Base-by-base conservation (phyloP, 2,888 invertebrate species). In the Acleris cristana region DNA sequence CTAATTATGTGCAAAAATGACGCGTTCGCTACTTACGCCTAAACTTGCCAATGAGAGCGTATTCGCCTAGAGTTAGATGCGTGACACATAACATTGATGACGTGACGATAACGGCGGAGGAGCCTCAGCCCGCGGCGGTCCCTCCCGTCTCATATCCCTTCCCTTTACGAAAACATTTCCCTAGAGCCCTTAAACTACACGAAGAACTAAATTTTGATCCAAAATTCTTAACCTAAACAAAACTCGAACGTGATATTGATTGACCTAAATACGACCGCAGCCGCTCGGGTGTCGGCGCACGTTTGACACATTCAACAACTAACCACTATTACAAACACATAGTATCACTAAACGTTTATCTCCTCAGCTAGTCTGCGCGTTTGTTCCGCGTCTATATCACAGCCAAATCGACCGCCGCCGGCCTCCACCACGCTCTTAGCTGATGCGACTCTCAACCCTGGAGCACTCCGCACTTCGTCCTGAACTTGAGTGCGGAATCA, bases 361-460 rank as follows among this genome's bases (percentile, higher is more conserved):
- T 71, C 70, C 70, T 76, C 76, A 71, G 74, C 74, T 80, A 78
- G 68, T 72, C 59, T 65, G 71, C 79, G 75, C 76, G 66, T 53
- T 48, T 71, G 65, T 70, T 34, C 69, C 79, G 73, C 76, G 61
- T 69, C 70, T 76, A 78, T 88, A 90, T 90, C 90, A 90, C 90
- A 91, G 90, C 89, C 89, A 85, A 86, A 79, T 82, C 76, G 80
- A 80, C 85, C 88, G 80, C 84, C 86, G 82, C 84, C 65, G 73
- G 67, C 73, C 63, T 70, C 59, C 6, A 12, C 16, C 18, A 21
- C 3, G 12, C 34, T 34, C 12, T 34, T 12, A 12, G 12, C 14
- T 40, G 40, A 40, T 40, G 12, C 40, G 4, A 10, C 40, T 40
- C 14, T 40, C 40, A 4, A 12, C 34, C 34, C 12, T 34, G 0